Evolutionary conservation across 2,888 invertebrate genomes (phyloP).

Genomic region (Rhyacophila evoluta): DNA sequence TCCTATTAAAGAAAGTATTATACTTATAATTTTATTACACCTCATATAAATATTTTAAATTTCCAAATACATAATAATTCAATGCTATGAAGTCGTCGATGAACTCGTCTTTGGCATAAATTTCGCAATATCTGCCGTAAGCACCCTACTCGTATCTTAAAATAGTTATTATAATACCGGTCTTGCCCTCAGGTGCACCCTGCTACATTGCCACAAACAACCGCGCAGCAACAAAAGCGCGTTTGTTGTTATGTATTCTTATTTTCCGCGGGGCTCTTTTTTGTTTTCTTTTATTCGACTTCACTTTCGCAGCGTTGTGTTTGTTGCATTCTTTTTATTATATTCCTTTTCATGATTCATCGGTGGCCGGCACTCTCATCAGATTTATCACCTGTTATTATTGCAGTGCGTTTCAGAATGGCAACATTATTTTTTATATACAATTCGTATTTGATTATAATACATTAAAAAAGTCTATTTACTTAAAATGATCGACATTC

Average conservation of each 20-base stretch:
- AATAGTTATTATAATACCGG: neutral
- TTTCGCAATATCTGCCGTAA: neutral
- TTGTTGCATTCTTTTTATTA: neutral
- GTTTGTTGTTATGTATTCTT: neutral
- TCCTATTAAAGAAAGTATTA: too few species aligned
- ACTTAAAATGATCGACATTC: too few species aligned
- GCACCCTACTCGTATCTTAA: too few species aligned
- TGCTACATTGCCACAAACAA: neutral
- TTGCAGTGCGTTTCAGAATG: neutral
- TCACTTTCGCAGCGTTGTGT: neutral
- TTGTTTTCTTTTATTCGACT: neutral
- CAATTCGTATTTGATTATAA: too few species aligned
- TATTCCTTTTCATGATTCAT: neutral
- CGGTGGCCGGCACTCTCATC: too few species aligned
- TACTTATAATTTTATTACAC: too few species aligned
- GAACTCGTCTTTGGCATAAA: neutral
- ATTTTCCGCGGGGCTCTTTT: neutral
- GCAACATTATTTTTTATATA: too few species aligned
- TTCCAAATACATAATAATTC: too few species aligned
- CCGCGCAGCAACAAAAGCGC: neutral
- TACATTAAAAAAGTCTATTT: too few species aligned
- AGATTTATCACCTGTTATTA: too few species aligned
- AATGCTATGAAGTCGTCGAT: too few species aligned
- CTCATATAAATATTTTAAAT: too few species aligned
- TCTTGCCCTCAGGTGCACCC: neutral